Percentiles rank a stretch among this genome's conserved stretches.
These are phyloP conservation scores for Gobiocypris rarus DNA, from an alignment of 2,113 vertebrate species.

Conservation along the genomic window DNA sequence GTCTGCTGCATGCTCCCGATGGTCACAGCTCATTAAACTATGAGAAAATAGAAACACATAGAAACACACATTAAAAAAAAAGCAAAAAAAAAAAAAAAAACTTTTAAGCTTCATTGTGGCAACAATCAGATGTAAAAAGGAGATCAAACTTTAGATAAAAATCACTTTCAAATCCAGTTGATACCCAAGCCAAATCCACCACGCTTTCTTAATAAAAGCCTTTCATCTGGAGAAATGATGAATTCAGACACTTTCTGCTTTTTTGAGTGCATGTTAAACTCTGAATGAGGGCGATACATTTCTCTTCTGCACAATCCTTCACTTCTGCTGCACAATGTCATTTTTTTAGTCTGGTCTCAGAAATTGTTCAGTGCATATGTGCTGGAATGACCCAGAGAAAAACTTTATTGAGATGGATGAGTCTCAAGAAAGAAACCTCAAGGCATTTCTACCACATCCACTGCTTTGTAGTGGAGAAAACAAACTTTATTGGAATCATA, in stretches of 20 bases:
- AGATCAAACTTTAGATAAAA: background rate
- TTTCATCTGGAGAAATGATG: conserved; percentile 9
- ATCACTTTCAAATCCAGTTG: background rate
- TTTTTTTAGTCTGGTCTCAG: background rate
- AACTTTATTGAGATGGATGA: conserved; percentile 47
- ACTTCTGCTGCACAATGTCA: conserved; percentile 1
- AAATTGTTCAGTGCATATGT: conserved; percentile 21
- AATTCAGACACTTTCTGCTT: background rate
- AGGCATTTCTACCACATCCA: conserved; percentile 45
- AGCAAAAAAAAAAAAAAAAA: background rate
- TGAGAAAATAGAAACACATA: background rate
- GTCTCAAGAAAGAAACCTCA: conserved; percentile 47
- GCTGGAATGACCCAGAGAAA: conserved; percentile 18
- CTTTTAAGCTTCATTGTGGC: background rate
- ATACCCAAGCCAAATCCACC: background rate
- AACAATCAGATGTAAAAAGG: conserved; percentile 1
- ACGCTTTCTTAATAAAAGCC: background rate
- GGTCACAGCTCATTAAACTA: background rate
- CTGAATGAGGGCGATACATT: background rate
- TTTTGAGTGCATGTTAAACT: background rate
- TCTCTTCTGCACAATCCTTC: background rate
- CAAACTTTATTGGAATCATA: conserved; percentile 40
- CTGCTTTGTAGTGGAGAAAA: conserved; percentile 36
- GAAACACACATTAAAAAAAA: background rate
- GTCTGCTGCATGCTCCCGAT: background rate